Evolutionary conservation across 2,797 vertebrate genomes (phyloP), one percentile per base, ranked within the genome.

Genomic region (Scyliorhinus canicula): DNA sequence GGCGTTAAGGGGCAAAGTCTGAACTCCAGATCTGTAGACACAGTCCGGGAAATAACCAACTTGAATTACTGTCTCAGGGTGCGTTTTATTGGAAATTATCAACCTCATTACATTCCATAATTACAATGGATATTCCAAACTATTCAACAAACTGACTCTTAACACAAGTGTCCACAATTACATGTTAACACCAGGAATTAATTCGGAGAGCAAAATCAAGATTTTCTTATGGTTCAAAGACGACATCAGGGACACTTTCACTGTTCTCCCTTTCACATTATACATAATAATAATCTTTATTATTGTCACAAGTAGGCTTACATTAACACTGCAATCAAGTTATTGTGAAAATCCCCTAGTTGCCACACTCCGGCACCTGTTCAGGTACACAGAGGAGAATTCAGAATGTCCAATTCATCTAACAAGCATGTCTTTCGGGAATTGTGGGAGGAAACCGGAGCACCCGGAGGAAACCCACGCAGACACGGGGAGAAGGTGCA

Each of bases 1-100:
- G 96, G 99, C 99, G 0, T 99, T 99, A 96, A 99, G 98, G 95
- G 99, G 99, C 96, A 99, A 96, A 77, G 98, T 99, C 96, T 98
- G 97, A 96, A 99, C 99, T 94, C 99, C 99, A 95, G 99, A 99
- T 96, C 99, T 99, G 77, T 95, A 40, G 6, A 35, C 86, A 47
- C 16, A 21, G 28, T 21, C 9, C 77, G n/a, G 44, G 55, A 47
- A 67, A 44, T 95, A 95, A 95, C 91, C 71, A 95, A 65, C 95
- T 90, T 0, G 1, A 5, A 0, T 0, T 77, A 96, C 24, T 84
- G 52, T 0, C 69, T 60, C 52, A 60, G 60, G 11, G 0, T 74
- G 55, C 50, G 65, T 57, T 3, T 6, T 7, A 84, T 7, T 90
- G 57, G 16, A 57, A 21, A 86, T 88, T 57, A 86, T 85, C 47